These are phyloP conservation scores for Sialia sialis DNA, from an alignment of 2,113 vertebrate genomes.

Conservation along the genomic window DNA sequence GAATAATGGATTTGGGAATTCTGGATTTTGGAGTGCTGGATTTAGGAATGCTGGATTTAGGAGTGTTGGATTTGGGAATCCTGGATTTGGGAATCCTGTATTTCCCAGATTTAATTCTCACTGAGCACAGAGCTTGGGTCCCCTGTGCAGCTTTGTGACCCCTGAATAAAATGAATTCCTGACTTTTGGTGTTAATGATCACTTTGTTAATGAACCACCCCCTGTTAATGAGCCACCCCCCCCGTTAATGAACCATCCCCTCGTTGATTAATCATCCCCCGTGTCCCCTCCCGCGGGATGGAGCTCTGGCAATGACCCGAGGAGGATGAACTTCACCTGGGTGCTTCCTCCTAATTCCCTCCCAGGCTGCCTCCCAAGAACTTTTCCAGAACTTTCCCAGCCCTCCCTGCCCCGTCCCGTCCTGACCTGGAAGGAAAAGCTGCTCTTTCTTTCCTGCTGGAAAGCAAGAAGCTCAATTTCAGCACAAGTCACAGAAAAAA, in stretches of 20 bases:
- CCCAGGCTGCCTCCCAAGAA: background rate
- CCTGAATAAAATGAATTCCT: rapidly evolving
- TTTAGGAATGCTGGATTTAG: too few species aligned
- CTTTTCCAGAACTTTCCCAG: too few species aligned
- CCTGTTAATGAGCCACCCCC: background rate
- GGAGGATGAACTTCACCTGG: rapidly evolving
- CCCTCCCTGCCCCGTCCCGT: background rate
- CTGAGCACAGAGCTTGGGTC: rapidly evolving
- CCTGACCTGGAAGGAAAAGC: background rate
- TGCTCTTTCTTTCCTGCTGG: background rate
- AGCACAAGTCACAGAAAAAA: background rate
- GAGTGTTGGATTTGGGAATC: too few species aligned
- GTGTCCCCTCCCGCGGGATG: too few species aligned
- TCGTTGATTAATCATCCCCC: background rate
- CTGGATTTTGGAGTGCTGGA: too few species aligned
- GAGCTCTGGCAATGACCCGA: background rate
- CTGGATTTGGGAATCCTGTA: background rate
- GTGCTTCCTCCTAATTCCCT: background rate
- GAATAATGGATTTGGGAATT: too few species aligned
- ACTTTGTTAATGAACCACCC: background rate
- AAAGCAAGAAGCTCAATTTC: background rate
- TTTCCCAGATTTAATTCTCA: background rate
- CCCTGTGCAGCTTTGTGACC: background rate
- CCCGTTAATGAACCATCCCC: background rate
- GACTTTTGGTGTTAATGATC: background rate